Evolutionary conservation across 2,888 invertebrate genomes (phyloP).

Genomic region (Tricholauxania praeusta): DNA sequence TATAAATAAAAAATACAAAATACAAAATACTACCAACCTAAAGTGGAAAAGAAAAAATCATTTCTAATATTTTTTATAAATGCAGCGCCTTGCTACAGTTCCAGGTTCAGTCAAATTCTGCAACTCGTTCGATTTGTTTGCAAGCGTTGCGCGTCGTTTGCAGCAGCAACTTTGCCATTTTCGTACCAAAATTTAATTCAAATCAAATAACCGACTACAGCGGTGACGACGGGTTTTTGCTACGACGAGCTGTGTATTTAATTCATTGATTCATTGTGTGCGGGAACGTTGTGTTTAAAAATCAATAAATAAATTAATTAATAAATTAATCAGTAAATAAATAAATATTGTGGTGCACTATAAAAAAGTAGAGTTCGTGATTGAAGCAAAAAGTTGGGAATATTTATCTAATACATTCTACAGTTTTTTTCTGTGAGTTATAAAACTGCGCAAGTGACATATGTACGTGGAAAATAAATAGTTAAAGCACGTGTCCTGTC

Average conservation of each 20-base stretch:
- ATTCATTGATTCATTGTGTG: neutral
- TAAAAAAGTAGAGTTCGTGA: too few species aligned
- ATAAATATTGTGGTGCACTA: too few species aligned
- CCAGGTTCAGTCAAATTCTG: conserved; percentile 49
- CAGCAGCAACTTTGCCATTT: conserved; percentile 7
- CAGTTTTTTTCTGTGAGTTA: too few species aligned
- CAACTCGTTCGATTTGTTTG: conserved; percentile 45
- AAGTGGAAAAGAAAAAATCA: conserved; percentile 6
- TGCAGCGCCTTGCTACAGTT: conserved; percentile 45
- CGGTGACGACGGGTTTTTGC: neutral
- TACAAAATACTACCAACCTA: neutral
- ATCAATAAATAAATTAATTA: too few species aligned
- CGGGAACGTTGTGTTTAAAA: neutral
- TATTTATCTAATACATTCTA: too few species aligned
- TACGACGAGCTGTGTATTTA: neutral
- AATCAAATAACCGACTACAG: conserved; percentile 22
- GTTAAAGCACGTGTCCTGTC: too few species aligned
- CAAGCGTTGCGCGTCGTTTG: conserved; percentile 16
- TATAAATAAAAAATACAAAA: neutral
- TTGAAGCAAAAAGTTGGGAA: too few species aligned
- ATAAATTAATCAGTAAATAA: too few species aligned
- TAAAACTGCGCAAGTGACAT: too few species aligned
- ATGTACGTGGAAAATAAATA: too few species aligned
- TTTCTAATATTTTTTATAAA: conserved; percentile 40
- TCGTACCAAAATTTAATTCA: conserved; percentile 14